Percentiles rank a stretch among this genome's conserved stretches.
phyloP scores from a whole-genome alignment of 2,113 vertebrate genomes.

The Oreochromis aureus region DNA sequence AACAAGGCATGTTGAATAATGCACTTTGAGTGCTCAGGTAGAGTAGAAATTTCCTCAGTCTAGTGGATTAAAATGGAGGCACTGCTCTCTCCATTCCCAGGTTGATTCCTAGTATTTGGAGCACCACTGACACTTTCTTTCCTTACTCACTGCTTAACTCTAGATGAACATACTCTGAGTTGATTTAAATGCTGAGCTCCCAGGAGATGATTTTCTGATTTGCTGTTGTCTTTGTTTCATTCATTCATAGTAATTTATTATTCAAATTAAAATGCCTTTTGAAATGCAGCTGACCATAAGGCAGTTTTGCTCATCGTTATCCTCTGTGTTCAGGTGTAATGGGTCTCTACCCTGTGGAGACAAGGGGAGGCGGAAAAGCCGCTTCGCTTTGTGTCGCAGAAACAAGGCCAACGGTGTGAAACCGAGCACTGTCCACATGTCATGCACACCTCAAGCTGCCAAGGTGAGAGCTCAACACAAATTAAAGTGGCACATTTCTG shows the following conservation, averaged over 20 bases:
- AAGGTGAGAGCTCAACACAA: conserved; percentile 76
- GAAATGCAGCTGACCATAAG: neutral
- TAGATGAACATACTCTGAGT: neutral
- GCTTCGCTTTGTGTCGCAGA: conserved; percentile 87
- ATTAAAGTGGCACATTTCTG: neutral
- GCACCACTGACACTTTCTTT: neutral
- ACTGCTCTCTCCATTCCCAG: neutral
- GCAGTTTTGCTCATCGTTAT: neutral
- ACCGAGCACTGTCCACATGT: conserved; percentile 87
- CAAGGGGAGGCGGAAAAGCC: conserved; percentile 86
- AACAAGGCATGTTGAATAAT: neutral
- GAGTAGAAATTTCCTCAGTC: neutral
- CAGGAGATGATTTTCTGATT: neutral
- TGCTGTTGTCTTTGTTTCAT: neutral
- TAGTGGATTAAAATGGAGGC: neutral
- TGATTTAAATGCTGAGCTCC: neutral
- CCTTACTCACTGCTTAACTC: neutral
- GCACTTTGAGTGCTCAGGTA: neutral
- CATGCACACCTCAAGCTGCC: conserved; percentile 88
- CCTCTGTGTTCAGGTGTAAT: conserved; percentile 79
- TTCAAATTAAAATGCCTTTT: neutral
- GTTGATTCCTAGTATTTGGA: neutral
- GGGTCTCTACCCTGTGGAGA: conserved; percentile 89
- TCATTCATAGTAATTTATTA: neutral
- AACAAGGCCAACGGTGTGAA: conserved; percentile 91